These are phyloP conservation scores for Bombus haemorrhoidalis DNA, from an alignment of 1,140 invertebrate species.

Conservation along the genomic window DNA sequence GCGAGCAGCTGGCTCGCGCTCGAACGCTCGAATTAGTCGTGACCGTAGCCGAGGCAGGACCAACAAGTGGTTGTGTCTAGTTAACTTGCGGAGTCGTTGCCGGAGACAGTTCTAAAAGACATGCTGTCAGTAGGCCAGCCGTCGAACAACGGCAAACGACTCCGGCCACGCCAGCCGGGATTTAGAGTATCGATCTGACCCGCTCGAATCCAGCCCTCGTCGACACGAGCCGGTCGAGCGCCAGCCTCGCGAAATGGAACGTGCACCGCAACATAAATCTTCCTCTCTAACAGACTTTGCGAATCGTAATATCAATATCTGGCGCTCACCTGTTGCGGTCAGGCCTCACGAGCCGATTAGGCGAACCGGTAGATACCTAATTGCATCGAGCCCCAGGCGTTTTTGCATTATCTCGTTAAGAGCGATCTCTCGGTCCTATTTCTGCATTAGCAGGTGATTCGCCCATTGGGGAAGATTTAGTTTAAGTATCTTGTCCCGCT, in stretches of 20 bases:
- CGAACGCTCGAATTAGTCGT: conserved; percentile 60
- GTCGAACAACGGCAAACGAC: conserved; percentile 33
- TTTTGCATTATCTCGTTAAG: conserved; percentile 14
- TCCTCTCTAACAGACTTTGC: conserved; percentile 46
- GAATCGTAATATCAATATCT: conserved; percentile 68
- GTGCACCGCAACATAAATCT: conserved; percentile 57
- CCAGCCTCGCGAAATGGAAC: conserved; percentile 27
- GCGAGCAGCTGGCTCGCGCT: conserved; percentile 16
- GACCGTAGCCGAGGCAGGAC: conserved; percentile 48
- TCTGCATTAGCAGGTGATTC: not conserved
- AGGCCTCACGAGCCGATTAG: not conserved
- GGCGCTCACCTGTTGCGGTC: conserved; percentile 61
- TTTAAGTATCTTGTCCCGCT: no score
- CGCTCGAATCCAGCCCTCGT: not conserved
- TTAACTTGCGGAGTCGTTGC: conserved; percentile 65
- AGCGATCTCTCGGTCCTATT: not conserved
- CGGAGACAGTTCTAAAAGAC: conserved; percentile 66
- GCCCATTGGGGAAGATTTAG: no score
- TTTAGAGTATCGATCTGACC: conserved; percentile 27
- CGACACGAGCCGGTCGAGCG: not conserved
- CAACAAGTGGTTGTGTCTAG: conserved; percentile 70
- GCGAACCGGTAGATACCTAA: not conserved
- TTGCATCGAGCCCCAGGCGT: not conserved
- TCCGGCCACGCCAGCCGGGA: conserved; percentile 19
- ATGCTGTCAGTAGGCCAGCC: conserved; percentile 50